phyloP scores from a whole-genome alignment of 2,797 vertebrate species.

The Platalea minor region DNA sequence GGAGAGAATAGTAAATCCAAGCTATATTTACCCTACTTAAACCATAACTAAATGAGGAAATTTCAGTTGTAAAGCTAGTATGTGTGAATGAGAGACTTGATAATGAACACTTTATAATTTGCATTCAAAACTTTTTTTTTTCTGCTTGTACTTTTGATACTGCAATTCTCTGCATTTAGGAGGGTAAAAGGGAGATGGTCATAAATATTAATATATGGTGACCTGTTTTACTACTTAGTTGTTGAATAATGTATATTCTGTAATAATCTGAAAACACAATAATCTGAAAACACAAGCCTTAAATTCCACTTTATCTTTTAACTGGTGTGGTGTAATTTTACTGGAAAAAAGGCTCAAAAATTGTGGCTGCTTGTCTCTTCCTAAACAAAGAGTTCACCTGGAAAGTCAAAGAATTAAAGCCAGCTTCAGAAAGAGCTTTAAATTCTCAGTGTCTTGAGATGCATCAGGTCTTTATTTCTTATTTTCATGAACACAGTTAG shows the following conservation, averaged over 20 bases:
- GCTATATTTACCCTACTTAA: neutral
- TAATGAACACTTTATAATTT: neutral
- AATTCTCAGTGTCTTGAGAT: neutral
- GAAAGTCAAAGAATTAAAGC: conserved; percentile 4
- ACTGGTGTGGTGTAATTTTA: neutral
- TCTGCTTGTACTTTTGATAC: neutral
- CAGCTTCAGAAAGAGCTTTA: neutral
- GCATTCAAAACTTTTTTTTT: neutral
- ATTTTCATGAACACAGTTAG: neutral
- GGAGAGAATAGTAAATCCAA: conserved; percentile 2
- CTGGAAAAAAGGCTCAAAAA: neutral
- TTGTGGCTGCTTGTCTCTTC: neutral
- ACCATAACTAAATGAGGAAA: neutral
- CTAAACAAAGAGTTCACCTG: neutral
- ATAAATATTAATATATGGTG: neutral
- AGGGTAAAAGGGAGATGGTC: neutral
- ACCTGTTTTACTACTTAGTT: neutral
- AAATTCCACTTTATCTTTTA: neutral
- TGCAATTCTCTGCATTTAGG: neutral
- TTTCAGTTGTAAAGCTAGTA: neutral
- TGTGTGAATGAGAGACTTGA: neutral
- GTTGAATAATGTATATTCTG: neutral
- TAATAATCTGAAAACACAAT: neutral
- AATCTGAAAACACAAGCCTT: neutral
- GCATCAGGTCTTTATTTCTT: neutral